Conservation (phyloP, 2,113 vertebrate species). For the Podarcis muralis region DNA sequence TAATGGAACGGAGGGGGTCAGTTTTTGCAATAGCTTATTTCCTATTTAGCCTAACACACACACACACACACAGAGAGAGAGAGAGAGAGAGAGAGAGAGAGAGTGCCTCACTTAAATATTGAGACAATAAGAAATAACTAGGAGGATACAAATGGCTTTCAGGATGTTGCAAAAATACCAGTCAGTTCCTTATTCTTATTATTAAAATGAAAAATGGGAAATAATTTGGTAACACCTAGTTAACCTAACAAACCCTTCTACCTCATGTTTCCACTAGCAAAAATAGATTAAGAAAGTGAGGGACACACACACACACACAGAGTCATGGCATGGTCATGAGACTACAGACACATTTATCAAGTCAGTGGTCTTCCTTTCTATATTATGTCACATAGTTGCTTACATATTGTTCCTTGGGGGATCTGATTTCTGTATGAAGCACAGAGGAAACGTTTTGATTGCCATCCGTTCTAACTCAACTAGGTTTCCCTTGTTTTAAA, state of each 20-base stretch:
- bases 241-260: constrained; percentile 66
- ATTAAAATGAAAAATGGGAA: constrained; percentile 54
- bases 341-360: constrained; percentile 62
- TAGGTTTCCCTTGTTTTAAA: constrained; percentile 30
- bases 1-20: background rate
- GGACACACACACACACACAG: no score
- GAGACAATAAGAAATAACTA: constrained; percentile 25
- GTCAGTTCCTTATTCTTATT: constrained; percentile 28
- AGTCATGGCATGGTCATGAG: constrained; percentile 56
- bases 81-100: no score
- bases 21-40: background rate
- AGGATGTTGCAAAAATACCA: constrained; percentile 14
- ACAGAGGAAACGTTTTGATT: constrained; percentile 56
- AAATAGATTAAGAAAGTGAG: constrained; percentile 40
- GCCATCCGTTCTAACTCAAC: constrained; percentile 30
- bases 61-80: no score
- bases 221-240: constrained; percentile 61
- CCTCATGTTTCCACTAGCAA: constrained; percentile 64
- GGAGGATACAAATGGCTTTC: constrained; percentile 20
- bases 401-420: constrained; percentile 52
- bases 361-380: constrained; percentile 55
- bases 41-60: background rate
- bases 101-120: constrained; percentile 15
- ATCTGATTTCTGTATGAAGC: constrained; percentile 63
- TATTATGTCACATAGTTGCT: constrained; percentile 54